These are phyloP conservation scores for Cyphomyrmex costatus DNA, from an alignment of 1,140 invertebrate species.

Conservation along the genomic window DNA sequence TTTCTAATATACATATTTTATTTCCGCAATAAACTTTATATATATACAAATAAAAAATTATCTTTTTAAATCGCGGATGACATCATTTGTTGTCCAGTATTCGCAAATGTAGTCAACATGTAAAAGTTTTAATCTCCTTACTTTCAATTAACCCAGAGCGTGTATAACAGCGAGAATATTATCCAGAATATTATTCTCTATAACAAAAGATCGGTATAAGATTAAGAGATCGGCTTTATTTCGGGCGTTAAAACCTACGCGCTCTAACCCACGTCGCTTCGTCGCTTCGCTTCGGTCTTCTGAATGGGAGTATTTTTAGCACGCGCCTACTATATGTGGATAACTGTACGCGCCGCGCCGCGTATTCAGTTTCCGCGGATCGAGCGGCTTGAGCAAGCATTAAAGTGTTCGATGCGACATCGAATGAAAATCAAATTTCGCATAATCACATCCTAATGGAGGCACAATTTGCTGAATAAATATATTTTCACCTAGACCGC, in stretches of 20 bases:
- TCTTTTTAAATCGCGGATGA: neutral
- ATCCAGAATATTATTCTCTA: neutral
- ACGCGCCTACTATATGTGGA: conserved; percentile 79
- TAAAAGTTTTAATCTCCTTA: neutral
- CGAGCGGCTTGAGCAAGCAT: conserved; percentile 23
- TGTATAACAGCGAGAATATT: too few species aligned
- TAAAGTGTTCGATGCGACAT: conserved; percentile 37
- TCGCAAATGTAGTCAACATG: neutral
- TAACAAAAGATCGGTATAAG: conserved; percentile 26
- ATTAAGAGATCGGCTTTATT: conserved; percentile 64
- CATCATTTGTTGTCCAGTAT: neutral
- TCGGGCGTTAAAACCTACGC: conserved; percentile 62
- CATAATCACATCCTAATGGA: neutral
- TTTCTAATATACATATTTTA: neutral
- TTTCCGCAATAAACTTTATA: neutral
- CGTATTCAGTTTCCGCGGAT: conserved; percentile 74
- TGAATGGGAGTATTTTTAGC: conserved; percentile 81
- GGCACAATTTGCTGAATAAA: neutral
- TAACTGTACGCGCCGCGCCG: conserved; percentile 76
- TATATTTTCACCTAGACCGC: neutral
- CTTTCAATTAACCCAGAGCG: neutral
- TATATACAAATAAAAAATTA: neutral
- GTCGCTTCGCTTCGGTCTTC: conserved; percentile 75
- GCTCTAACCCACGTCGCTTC: conserved; percentile 67
- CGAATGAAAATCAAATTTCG: conserved; percentile 7